Base-by-base conservation (phyloP, 2,113 vertebrate species). In the Atherinomorus stipes region DNA sequence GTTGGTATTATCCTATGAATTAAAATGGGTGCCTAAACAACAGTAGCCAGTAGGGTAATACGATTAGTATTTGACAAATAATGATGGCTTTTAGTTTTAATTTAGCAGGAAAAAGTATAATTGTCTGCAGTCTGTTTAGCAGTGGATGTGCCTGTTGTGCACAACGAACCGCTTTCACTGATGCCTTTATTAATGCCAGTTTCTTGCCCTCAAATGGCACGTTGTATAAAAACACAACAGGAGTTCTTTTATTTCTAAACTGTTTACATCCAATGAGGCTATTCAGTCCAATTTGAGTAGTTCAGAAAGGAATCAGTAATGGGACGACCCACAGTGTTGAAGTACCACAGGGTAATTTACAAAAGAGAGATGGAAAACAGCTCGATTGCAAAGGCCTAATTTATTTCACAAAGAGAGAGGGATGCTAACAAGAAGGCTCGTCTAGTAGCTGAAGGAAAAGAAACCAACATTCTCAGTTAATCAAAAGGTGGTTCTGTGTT, bases 101-200 rank as follows among this genome's bases (percentile, higher is more conserved):
- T 37, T 40, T 12, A 42, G 13, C n/a, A 11, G 7, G 19, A 67
- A 49, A 34, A 70, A 63, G 15, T 12, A 25, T 13, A 7, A 45
- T 58, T 40, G 52, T 52, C 19, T 65, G 12, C 11, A 22, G 10
- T 47, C 21, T 56, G 7, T 9, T 4, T 10, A 69, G 12, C 23
- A 40, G 13, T 54, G 26, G 49, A 54, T 26, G 38, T 53, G 51
- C 18, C 23, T 44, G 22, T 21, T 52, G 11, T 60, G 50, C 42
- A 63, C 1, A 7, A 54, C 47, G 68, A 78, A 65, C 25, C 40
- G 56, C 40, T 71, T 58, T 53, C 26, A 7, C 28, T 21, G 42
- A n/a, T 11, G 28, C 13, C 37, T 54, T 51, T 58, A 34, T 19
- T 56, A 56, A 61, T 28, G 9, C 25, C 38, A 42, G 40, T 50